Evolutionary conservation across 2,888 invertebrate species (phyloP).

Genomic region (Protodeltote pygarga): DNA sequence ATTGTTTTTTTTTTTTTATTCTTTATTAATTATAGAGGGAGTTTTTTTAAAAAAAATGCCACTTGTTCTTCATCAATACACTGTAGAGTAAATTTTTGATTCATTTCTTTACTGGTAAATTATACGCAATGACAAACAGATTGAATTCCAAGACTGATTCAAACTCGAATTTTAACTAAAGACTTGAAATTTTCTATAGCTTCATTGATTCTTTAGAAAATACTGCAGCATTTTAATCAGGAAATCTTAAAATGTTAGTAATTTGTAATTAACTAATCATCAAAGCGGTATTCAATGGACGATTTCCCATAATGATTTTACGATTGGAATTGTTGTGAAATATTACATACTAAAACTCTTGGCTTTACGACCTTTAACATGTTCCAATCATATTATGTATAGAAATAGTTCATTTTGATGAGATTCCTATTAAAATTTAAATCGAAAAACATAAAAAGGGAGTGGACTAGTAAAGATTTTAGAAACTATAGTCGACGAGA

Average conservation of each 20-base stretch:
- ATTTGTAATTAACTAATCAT: conserved; percentile 37
- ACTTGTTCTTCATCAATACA: too few relatives aligned
- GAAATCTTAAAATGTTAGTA: conserved; percentile 16
- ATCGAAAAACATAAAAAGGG: background rate
- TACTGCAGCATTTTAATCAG: conserved; percentile 23
- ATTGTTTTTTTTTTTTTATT: too few relatives aligned
- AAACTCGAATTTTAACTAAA: background rate
- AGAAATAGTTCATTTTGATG: conserved; percentile 1
- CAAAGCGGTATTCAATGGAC: conserved; percentile 25
- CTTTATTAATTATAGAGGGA: too few relatives aligned
- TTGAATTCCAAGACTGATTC: background rate
- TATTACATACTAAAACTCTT: background rate
- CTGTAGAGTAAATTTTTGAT: too few relatives aligned
- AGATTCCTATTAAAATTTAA: background rate
- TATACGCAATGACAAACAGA: background rate
- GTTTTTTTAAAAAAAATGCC: too few relatives aligned
- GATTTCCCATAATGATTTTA: conserved; percentile 17
- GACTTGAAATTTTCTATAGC: conserved; percentile 1
- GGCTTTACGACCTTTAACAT: conserved; percentile 3
- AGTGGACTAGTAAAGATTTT: background rate
- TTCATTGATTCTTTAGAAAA: conserved; percentile 23
- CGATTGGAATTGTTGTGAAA: conserved; percentile 15
- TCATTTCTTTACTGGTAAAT: too few relatives aligned
- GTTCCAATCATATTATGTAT: conserved; percentile 8
- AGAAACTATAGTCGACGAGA: background rate